Conservation (phyloP, 2,888 invertebrate species). For the Cheilosia soror region DNA sequence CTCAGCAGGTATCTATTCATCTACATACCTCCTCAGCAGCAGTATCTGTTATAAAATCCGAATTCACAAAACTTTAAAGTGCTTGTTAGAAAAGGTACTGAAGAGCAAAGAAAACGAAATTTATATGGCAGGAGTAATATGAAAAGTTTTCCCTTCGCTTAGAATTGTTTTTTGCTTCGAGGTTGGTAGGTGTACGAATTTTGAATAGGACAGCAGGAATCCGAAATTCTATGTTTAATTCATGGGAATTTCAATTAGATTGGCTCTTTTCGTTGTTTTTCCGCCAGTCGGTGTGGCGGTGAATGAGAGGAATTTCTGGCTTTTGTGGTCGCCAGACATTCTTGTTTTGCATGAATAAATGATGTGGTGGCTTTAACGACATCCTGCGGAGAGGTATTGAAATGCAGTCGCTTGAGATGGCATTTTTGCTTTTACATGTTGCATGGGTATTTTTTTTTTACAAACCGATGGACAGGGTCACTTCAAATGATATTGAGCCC, state of each 20-base stretch:
- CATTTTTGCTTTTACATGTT: constrained; percentile 47
- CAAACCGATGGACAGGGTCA: too few species aligned
- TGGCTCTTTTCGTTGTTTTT: constrained; percentile 60
- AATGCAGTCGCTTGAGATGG: constrained; percentile 58
- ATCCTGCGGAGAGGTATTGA: constrained; percentile 13
- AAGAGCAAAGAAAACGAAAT: constrained; percentile 19
- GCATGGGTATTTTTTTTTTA: neutral
- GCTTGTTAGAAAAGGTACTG: constrained; percentile 12
- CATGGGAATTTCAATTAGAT: constrained; percentile 75
- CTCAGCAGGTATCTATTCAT: constrained; percentile 29
- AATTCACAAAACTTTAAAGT: constrained; percentile 66
- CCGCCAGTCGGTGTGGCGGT: constrained; percentile 14
- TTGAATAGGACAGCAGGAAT: constrained; percentile 72
- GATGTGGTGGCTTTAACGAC: constrained; percentile 63
- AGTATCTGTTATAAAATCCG: constrained; percentile 43
- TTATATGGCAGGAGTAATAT: constrained; percentile 63
- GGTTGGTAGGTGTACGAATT: constrained; percentile 42
- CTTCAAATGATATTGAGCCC: too few species aligned
- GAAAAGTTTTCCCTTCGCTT: constrained; percentile 69
- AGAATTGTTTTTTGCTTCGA: constrained; percentile 50
- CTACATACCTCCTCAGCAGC: neutral
- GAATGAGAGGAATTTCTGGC: constrained; percentile 50
- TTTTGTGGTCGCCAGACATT: constrained; percentile 65
- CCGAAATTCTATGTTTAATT: constrained; percentile 73
- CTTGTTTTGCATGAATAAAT: constrained; percentile 71